Base-by-base conservation (phyloP, 2,797 vertebrate species). In the Falco novaeseelandiae region DNA sequence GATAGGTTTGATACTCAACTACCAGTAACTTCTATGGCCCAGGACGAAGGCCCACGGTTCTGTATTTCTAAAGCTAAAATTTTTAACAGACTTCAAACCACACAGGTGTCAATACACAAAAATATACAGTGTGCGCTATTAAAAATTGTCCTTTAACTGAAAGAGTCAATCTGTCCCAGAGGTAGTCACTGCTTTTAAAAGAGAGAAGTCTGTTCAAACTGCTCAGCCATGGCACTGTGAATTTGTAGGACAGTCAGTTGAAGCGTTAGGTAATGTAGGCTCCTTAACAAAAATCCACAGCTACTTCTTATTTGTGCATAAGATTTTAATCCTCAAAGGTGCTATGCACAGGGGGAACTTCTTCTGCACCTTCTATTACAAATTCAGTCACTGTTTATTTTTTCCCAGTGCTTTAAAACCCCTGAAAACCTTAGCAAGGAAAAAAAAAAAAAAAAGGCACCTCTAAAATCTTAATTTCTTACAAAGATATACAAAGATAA, bases 91-190 rank as follows among this genome's bases (percentile, higher is more conserved):
- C 15, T 82, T 83, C 30, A 91, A 67, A 73, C 10, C 54, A 66
- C 77, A 72, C 30, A 70, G n/a, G 13, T 76, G 22, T 36, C 49
- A 26, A 8, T 40, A 42, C 51, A 77, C 38, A 73, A n/a, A 82
- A 82, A 59, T 42, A 73, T 7, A 38, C 66, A 61, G 9, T 13
- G 15, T 52, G 54, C 87, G 32, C 83, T 80, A 8, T 84, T 83
- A 77, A 80, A 93, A 95, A 95, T 57, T 57, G 59, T 44, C 70
- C 67, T 83, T 92, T 93, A 67, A 66, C 62, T 83, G 86, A 77
- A 84, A 76, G 73, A 93, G 40, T 92, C 83, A 30, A 3, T 82
- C 59, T 90, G 80, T 83, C 57, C 62, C 44, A 4, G 61, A 69
- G 32, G 34, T 83, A 94, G 84, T 89, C 59, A 26, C 57, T 87